Conservation (phyloP, 2,113 vertebrate genomes). For the rat (Rattus norvegicus) region GRCr8 NC_086019.1:56180001-56180500, state of each 20-base stretch:
- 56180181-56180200: neutral
- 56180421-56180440: neutral
- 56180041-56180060: neutral
- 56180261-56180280: neutral
- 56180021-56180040: neutral
- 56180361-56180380: neutral
- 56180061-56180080: fast-evolving
- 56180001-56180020: too few relatives aligned
- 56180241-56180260: neutral
- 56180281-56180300: neutral
- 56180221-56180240: neutral
- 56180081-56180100: neutral
- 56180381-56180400: neutral
- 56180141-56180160: neutral
- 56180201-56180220: fast-evolving
- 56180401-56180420: neutral
- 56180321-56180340: neutral
- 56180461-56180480: neutral
- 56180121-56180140: neutral
- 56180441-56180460: too few relatives aligned
- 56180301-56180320: neutral
- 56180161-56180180: neutral
- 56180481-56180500: too few relatives aligned
- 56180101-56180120: neutral
- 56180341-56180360: neutral